Conservation (phyloP, 2,888 invertebrate genomes). For the Apamea crenata region DNA sequence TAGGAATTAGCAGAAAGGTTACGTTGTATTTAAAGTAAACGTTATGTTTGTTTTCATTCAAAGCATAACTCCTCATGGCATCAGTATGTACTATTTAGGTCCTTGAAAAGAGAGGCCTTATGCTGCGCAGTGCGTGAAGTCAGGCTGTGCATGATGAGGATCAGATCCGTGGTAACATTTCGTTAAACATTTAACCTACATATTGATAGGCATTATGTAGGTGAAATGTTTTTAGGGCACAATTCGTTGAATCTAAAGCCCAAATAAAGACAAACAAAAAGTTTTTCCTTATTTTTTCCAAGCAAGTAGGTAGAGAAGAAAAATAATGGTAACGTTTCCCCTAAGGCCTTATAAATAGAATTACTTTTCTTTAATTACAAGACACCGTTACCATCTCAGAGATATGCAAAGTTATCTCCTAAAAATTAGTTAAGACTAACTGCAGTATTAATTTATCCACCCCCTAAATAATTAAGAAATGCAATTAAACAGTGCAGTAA, state of each 20-base stretch:
- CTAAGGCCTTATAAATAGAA: slow-evolving; percentile 6
- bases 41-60: background rate
- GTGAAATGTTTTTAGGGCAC: background rate
- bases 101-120: background rate
- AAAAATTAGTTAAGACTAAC: slow-evolving; percentile 72
- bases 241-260: background rate
- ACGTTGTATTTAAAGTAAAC: background rate
- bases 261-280: too few species aligned
- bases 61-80: background rate
- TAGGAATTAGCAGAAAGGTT: background rate
- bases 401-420: slow-evolving; percentile 63
- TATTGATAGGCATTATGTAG: too few species aligned
- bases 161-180: too few species aligned
- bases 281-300: background rate
- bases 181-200: too few species aligned
- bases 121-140: too few species aligned
- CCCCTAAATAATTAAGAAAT: slow-evolving; percentile 73
- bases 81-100: background rate
- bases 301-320: background rate
- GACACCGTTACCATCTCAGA: slow-evolving; percentile 42
- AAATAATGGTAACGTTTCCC: background rate
- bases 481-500: slow-evolving; percentile 69
- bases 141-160: too few species aligned
- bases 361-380: slow-evolving; percentile 49
- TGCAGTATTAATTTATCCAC: slow-evolving; percentile 71